Conservation (phyloP, 2,888 invertebrate genomes). For the Psylliodes chrysocephalus region DNA sequence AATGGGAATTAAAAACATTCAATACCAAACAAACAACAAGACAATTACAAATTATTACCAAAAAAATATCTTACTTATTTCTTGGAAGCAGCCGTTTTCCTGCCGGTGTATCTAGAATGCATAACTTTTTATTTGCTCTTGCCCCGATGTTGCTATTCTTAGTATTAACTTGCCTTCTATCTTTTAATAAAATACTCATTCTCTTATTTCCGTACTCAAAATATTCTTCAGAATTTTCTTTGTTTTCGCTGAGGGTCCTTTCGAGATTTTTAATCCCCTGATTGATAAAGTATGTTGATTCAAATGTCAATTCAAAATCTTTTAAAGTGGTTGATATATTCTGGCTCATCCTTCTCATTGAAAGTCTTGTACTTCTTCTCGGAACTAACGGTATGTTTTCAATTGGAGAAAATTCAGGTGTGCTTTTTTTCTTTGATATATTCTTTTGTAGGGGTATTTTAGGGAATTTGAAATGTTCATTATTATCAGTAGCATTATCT, state of each 20-base stretch:
- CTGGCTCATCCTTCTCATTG: conserved; percentile 28
- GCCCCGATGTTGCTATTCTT: neutral
- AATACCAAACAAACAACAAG: too few relatives aligned
- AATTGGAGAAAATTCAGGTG: conserved; percentile 40
- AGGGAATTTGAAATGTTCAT: conserved; percentile 52
- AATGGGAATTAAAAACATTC: too few relatives aligned
- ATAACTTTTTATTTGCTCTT: conserved; percentile 8
- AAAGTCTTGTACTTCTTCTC: conserved; percentile 43
- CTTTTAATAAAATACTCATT: conserved; percentile 6
- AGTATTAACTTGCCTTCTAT: too few relatives aligned
- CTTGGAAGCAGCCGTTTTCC: conserved; percentile 25
- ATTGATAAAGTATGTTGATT: neutral
- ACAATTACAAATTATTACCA: too few relatives aligned
- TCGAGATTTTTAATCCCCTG: neutral
- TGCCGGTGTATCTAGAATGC: conserved; percentile 28
- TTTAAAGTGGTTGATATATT: neutral
- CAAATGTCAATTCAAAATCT: neutral
- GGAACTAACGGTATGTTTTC: conserved; percentile 16
- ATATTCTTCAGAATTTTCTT: neutral
- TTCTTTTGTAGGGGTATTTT: conserved; percentile 28
- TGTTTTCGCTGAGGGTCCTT: neutral
- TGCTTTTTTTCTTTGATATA: conserved; percentile 11
- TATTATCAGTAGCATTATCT: too few relatives aligned
- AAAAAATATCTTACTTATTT: conserved; percentile 19
- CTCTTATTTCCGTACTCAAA: neutral